A percentile compares a stretch with the other conserved stretches of the same genome.
These are phyloP conservation scores for Metridium senile DNA, from an alignment of 92 coral and sea anemone species.

Conservation along the genomic window DNA sequence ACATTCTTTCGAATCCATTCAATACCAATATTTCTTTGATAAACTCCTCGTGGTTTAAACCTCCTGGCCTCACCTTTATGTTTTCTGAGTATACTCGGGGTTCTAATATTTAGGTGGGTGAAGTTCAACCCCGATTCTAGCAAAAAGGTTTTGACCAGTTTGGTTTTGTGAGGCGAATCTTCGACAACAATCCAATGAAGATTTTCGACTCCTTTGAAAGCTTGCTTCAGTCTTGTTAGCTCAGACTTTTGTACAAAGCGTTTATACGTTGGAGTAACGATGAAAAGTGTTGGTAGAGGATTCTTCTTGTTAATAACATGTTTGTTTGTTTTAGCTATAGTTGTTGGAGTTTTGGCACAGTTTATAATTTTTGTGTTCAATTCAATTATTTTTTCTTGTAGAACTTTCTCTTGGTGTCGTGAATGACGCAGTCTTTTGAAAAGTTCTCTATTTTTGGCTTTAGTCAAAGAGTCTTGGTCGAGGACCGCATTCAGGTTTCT, in stretches of 20 bases:
- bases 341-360: background rate
- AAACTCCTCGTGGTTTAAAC: conserved; percentile 85
- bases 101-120: conserved; percentile 80
- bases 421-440: conserved; percentile 24
- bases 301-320: background rate
- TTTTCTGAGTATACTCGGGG: conserved; percentile 60
- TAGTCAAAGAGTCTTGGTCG: background rate
- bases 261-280: conserved; percentile 78
- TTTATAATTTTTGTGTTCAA: conserved; percentile 3
- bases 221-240: conserved; percentile 76
- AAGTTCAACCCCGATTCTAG: conserved; percentile 52
- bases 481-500: background rate
- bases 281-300: conserved; percentile 63
- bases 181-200: conserved; percentile 92
- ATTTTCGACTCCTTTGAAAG: conserved; percentile 56
- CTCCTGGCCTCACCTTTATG: conserved; percentile 66
- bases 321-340: background rate
- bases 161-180: conserved; percentile 66
- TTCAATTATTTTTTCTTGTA: conserved; percentile 22
- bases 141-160: conserved; percentile 51
- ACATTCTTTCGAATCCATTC: conserved; percentile 70
- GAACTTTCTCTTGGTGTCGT: conserved; percentile 19
- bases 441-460: conserved; percentile 26
- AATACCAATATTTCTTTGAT: conserved; percentile 77
- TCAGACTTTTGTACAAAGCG: conserved; percentile 91